Conservation (phyloP, 2,888 invertebrate genomes). For the Aleiodes leptofemur region DNA sequence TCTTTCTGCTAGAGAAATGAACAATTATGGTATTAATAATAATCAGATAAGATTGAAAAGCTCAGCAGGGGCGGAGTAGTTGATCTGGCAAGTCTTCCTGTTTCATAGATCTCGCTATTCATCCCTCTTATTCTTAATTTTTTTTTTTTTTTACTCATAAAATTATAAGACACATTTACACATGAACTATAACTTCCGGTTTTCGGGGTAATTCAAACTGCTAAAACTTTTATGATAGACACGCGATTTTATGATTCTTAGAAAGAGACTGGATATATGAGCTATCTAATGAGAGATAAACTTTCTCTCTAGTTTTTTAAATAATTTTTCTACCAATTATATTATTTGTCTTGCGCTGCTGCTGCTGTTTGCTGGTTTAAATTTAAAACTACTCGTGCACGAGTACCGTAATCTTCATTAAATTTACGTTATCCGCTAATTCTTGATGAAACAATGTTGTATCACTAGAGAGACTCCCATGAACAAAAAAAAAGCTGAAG, state of each 20-base stretch:
- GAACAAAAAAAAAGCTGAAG: too few relatives aligned
- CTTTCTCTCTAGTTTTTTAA: constrained; percentile 4
- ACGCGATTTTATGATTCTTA: constrained; percentile 34
- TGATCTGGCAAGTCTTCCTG: constrained; percentile 6
- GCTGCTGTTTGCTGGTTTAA: neutral
- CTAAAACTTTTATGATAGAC: constrained; percentile 21
- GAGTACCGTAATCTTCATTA: too few relatives aligned
- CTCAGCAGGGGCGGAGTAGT: constrained; percentile 21
- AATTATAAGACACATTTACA: neutral
- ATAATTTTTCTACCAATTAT: neutral
- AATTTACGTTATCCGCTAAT: too few relatives aligned
- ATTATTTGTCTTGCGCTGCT: too few relatives aligned
- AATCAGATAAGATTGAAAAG: constrained; percentile 10
- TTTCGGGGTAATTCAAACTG: constrained; percentile 5
- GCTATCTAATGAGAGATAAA: constrained; percentile 16
- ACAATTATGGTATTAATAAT: neutral
- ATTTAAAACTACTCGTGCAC: too few relatives aligned
- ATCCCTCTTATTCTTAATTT: neutral
- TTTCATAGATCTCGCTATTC: constrained; percentile 11
- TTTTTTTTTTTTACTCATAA: neutral
- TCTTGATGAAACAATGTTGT: too few relatives aligned
- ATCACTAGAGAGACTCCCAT: too few relatives aligned
- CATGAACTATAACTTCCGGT: constrained; percentile 28
- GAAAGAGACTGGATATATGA: constrained; percentile 2
- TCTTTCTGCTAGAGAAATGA: neutral